Conservation (phyloP, 2,797 vertebrate species). For the Chelon labrosus region DNA sequence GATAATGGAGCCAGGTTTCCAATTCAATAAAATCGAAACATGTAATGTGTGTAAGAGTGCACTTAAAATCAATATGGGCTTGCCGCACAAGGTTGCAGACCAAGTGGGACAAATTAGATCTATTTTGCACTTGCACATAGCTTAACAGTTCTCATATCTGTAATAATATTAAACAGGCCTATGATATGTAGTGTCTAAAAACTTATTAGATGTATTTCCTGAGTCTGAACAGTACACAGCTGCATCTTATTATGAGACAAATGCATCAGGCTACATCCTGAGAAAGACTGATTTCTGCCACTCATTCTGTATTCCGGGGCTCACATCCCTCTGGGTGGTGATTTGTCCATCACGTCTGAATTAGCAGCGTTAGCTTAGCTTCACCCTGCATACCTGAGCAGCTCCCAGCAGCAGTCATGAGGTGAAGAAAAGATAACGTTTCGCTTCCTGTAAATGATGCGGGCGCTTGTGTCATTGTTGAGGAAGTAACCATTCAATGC, state of each 20-base stretch:
- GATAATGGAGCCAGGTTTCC: conserved; percentile 38
- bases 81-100: background rate
- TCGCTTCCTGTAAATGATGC: conserved; percentile 33
- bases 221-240: background rate
- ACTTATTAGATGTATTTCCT: background rate
- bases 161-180: background rate
- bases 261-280: conserved; percentile 24
- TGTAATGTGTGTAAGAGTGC: background rate
- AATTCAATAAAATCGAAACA: conserved; percentile 31
- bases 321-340: conserved; percentile 32
- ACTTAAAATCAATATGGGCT: conserved; percentile 7
- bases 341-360: conserved; percentile 22
- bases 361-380: conserved; percentile 22
- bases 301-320: background rate
- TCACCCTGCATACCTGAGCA: background rate
- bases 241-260: background rate
- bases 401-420: background rate
- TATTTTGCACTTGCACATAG: background rate
- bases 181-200: background rate
- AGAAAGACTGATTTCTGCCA: conserved; percentile 9
- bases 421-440: background rate
- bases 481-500: conserved; percentile 52
- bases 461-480: conserved; percentile 5
- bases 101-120: background rate
- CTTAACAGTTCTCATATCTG: background rate